Conservation (phyloP, 1,140 invertebrate genomes). For the Adelges cooleyi region DNA sequence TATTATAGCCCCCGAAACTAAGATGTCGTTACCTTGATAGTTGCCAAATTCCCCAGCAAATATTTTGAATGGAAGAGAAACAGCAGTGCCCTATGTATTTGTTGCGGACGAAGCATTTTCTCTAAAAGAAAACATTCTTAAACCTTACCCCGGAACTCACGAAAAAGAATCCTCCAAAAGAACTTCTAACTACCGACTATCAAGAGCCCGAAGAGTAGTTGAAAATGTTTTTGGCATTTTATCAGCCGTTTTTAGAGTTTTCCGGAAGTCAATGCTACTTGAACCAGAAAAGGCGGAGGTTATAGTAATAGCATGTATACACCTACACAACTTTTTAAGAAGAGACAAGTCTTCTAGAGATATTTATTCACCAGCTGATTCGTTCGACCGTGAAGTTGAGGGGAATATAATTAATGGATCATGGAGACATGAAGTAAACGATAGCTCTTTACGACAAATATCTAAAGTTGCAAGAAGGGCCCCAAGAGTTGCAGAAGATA, state of each 20-base stretch:
- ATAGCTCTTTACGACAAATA: neutral
- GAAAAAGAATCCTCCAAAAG: too few relatives aligned
- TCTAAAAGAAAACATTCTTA: too few relatives aligned
- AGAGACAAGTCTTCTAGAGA: conserved; percentile 1
- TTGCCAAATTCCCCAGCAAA: too few relatives aligned
- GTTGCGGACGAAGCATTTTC: too few relatives aligned
- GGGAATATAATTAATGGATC: neutral
- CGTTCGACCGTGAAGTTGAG: neutral
- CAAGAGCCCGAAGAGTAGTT: neutral
- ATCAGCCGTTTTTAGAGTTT: conserved; percentile 19
- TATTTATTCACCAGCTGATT: neutral
- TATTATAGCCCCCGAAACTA: too few relatives aligned
- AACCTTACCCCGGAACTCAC: too few relatives aligned
- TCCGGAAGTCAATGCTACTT: neutral
- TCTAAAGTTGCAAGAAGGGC: neutral
- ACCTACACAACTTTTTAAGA: conserved; percentile 36
- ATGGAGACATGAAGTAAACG: neutral
- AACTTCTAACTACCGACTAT: too few relatives aligned
- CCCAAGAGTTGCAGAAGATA: neutral
- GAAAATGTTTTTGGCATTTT: neutral
- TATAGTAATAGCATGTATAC: neutral
- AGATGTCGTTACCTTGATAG: too few relatives aligned
- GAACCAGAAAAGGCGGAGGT: neutral
- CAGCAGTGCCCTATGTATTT: too few relatives aligned
- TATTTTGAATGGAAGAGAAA: too few relatives aligned